Evolutionary conservation across 30 jellyfish, hydroid and myxozoan species (phyloP).

Genomic region (Pseudorhiza aurosa): DNA sequence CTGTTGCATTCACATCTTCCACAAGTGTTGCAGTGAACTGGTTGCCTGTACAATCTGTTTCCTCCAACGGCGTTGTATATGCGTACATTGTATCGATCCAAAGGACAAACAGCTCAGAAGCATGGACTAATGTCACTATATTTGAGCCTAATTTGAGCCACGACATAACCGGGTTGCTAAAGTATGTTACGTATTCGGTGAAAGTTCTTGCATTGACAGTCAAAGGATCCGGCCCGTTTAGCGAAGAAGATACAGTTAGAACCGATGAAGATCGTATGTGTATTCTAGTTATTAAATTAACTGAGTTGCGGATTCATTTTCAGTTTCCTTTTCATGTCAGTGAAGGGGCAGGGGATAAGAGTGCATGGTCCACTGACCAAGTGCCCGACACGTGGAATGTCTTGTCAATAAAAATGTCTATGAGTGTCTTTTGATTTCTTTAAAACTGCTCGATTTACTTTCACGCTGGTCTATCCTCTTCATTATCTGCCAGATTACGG

Average conservation of each 20-base stretch:
- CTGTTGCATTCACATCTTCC: constrained; percentile 45
- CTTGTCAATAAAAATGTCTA: too few species aligned
- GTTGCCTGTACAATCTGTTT: constrained; percentile 54
- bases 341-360: too few species aligned
- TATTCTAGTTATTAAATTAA: too few species aligned
- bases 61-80: constrained; percentile 59
- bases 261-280: constrained; percentile 66
- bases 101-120: constrained; percentile 38
- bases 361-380: too few species aligned
- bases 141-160: constrained; percentile 37
- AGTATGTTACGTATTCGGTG: constrained; percentile 23
- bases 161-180: constrained; percentile 28
- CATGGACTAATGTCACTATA: constrained; percentile 42
- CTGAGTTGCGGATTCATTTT: too few species aligned
- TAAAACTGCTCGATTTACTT: too few species aligned
- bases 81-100: constrained; percentile 46
- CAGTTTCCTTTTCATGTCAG: too few species aligned
- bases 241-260: neutral
- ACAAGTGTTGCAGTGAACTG: constrained; percentile 49
- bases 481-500: too few species aligned
- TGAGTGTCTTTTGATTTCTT: too few species aligned
- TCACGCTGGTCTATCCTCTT: too few species aligned
- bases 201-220: constrained; percentile 52
- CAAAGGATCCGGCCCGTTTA: constrained; percentile 66
- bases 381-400: too few species aligned